A percentile compares a stretch with the other conserved stretches of the same genome.
These are phyloP conservation scores for Microplitis demolitor DNA, from an alignment of 1,140 invertebrate species.

Conservation along the genomic window DNA sequence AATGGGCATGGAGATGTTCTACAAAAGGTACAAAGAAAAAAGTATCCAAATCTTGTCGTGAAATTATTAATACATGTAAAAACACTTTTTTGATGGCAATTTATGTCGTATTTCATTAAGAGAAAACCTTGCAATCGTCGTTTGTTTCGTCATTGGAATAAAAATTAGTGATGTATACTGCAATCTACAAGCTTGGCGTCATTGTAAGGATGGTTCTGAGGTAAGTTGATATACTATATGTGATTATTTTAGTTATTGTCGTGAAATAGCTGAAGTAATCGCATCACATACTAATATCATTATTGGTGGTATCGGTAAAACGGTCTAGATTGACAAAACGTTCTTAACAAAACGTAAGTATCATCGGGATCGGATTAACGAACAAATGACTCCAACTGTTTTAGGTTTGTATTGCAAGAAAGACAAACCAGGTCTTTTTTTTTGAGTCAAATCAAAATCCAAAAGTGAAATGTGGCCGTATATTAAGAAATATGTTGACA, in stretches of 20 bases:
- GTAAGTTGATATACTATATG: not conserved
- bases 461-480: slow-evolving; percentile 23
- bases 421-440: slow-evolving; percentile 22
- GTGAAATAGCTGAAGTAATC: not conserved
- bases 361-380: slow-evolving; percentile 21
- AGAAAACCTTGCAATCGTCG: not conserved
- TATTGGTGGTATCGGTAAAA: not conserved
- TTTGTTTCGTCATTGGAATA: not conserved
- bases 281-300: too few species aligned
- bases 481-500: slow-evolving; percentile 18
- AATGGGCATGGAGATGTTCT: slow-evolving; percentile 13
- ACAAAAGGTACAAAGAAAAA: not conserved
- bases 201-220: not conserved
- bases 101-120: not conserved
- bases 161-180: not conserved
- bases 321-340: slow-evolving; percentile 25
- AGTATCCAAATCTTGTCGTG: not conserved
- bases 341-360: slow-evolving; percentile 30
- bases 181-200: not conserved
- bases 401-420: slow-evolving; percentile 26
- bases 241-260: not conserved
- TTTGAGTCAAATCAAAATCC: slow-evolving; percentile 16
- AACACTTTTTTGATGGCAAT: not conserved
- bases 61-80: not conserved
- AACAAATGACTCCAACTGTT: slow-evolving; percentile 25